These are phyloP conservation scores for Pipistrellus nathusii DNA, from an alignment of 2,797 vertebrate species.

Conservation along the genomic window DNA sequence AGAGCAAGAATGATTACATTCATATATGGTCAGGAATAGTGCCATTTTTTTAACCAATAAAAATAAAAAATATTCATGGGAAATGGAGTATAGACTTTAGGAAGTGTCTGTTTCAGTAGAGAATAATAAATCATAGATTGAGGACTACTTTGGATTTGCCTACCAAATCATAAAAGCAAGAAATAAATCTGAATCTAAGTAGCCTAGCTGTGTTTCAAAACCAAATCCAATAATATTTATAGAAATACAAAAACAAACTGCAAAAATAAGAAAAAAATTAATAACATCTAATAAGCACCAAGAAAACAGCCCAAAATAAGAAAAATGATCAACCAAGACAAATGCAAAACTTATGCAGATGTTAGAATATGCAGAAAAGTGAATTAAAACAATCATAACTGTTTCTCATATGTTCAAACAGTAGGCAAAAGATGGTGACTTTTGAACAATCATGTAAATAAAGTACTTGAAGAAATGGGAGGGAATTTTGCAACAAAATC, in stretches of 20 bases:
- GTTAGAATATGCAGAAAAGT: neutral
- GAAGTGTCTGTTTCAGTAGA: neutral
- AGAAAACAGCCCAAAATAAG: neutral
- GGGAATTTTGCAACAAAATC: neutral
- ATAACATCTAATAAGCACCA: neutral
- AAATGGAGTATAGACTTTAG: neutral
- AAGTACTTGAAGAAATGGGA: neutral
- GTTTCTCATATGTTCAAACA: neutral
- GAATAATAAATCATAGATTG: neutral
- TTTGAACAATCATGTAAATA: neutral
- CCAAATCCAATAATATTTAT: neutral
- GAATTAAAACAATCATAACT: neutral
- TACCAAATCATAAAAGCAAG: neutral
- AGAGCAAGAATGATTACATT: neutral
- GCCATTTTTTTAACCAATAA: neutral
- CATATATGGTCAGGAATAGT: neutral
- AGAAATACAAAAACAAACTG: neutral
- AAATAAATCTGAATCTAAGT: neutral
- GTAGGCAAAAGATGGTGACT: neutral
- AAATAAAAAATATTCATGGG: neutral
- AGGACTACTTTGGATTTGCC: neutral
- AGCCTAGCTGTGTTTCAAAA: neutral
- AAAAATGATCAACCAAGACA: neutral
- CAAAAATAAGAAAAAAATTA: neutral
- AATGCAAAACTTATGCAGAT: neutral